Conservation (phyloP, 1,140 invertebrate species). For the Tetramorium simillimum region DNA sequence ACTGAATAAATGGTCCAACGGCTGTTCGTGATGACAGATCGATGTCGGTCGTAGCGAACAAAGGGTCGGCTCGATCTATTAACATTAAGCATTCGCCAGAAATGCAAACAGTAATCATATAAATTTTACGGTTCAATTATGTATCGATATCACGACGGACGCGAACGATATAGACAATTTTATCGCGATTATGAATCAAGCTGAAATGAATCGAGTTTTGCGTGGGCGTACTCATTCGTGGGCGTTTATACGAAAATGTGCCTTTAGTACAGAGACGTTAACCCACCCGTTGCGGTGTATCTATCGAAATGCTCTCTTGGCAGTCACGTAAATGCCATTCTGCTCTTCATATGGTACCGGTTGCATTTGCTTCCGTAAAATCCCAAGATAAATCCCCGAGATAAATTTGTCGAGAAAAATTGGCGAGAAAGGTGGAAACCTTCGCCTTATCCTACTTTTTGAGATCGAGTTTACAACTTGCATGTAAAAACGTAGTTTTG, state of each 20-base stretch:
- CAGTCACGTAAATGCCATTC: slow-evolving; percentile 43
- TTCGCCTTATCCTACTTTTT: neutral
- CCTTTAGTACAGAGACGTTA: neutral
- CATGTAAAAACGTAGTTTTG: neutral
- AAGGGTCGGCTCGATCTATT: neutral
- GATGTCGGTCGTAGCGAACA: neutral
- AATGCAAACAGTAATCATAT: too few species aligned
- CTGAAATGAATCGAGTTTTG: neutral
- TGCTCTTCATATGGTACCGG: neutral
- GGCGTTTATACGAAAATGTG: slow-evolving; percentile 9
- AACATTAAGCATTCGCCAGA: too few species aligned
- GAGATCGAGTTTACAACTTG: neutral
- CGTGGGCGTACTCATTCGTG: neutral
- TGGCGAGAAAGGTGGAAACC: neutral
- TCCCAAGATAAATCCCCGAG: slow-evolving; percentile 3
- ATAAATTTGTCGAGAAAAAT: neutral
- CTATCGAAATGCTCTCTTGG: neutral
- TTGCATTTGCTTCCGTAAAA: neutral
- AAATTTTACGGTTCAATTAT: neutral
- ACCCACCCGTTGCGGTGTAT: neutral
- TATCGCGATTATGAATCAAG: neutral
- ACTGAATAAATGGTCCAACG: neutral
- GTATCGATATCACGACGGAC: neutral
- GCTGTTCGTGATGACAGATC: neutral
- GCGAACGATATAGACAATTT: neutral